These are phyloP conservation scores for Campopleginae sp. DNA, from an alignment of 2,888 invertebrate species.

Conservation along the genomic window DNA sequence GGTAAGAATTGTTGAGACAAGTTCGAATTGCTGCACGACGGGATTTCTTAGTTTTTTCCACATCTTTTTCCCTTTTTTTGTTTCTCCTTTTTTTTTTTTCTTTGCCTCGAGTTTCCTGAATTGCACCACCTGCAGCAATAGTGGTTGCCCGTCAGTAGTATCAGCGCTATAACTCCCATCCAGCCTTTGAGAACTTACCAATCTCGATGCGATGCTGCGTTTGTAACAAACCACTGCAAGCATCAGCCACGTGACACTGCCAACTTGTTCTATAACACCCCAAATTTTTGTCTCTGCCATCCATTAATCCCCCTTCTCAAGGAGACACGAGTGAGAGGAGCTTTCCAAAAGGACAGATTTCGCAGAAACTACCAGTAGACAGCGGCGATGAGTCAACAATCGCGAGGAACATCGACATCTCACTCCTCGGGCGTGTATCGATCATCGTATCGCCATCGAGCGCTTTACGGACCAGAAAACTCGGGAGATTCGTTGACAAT, in stretches of 20 bases:
- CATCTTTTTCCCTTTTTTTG: neutral
- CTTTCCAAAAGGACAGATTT: slow-evolving; percentile 79
- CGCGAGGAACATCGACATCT: neutral
- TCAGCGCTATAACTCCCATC: slow-evolving; percentile 48
- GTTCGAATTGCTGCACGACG: slow-evolving; percentile 65
- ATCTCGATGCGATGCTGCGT: slow-evolving; percentile 20
- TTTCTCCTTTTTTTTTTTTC: neutral
- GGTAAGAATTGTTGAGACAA: slow-evolving; percentile 69
- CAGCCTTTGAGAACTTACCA: slow-evolving; percentile 25
- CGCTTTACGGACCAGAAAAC: neutral
- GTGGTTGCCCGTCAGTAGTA: slow-evolving; percentile 45
- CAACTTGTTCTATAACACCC: slow-evolving; percentile 9
- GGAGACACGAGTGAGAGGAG: slow-evolving; percentile 66
- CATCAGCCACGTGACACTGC: slow-evolving; percentile 41
- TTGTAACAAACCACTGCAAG: slow-evolving; percentile 47
- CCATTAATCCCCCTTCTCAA: slow-evolving; percentile 20
- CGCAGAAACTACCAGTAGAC: neutral
- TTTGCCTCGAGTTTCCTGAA: slow-evolving; percentile 57
- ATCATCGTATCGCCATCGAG: neutral
- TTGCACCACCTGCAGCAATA: slow-evolving; percentile 40
- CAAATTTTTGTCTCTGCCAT: slow-evolving; percentile 32
- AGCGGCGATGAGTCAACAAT: neutral
- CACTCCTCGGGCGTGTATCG: neutral
- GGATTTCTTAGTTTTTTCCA: slow-evolving; percentile 54
- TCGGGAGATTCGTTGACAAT: neutral